Evolutionary conservation across 1,140 invertebrate genomes (phyloP), one percentile per base, ranked within the genome.

Genomic region (Ostrea edulis): DNA sequence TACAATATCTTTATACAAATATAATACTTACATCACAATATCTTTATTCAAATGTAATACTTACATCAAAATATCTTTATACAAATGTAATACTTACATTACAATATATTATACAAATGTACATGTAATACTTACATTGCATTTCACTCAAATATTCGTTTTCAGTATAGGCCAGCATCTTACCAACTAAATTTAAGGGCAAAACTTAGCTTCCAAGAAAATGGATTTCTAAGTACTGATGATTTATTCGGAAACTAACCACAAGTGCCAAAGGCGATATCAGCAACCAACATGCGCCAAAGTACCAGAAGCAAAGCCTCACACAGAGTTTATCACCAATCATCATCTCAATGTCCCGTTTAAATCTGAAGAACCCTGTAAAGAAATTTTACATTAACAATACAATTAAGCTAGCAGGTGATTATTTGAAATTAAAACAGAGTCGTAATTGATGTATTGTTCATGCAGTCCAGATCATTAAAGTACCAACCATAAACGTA

Each of bases 401-500:
- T 44, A 44, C 35, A 44, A 44, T 44, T 44, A 44, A 44, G 1
- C 1, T 44, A 44, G 35, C 35, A 44, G 35, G 5, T 5, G 35
- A 44, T 44, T 44, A 44, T 44, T 44, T 44, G 35, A 44, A 44
- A n/a, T n/a, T n/a, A 44, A 44, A 44, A 44, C 1, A 44, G 2
- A 44, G 35, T 44, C 5, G 35, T 5, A 44, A 44, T 44, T 44
- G 35, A 44, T 44, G 35, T 44, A 44, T 1, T 44, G 35, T 44
- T 44, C 35, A 44, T 44, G 35, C 35, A 44, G 35, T 2, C 35
- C 5, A 44, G 35, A 44, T 44, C 35, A 44, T 44, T 44, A 44
- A 1, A 44, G 35, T 44, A 71, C 91, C 90, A 85, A 93, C 93
- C 93, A 93, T 98, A 98, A 8, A 97, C 96, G 97, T 97, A 98